A percentile compares a stretch with the other conserved stretches of the same genome.
Conservation (phyloP, 2,888 invertebrate genomes). For the Drosophila borealis region DNA sequence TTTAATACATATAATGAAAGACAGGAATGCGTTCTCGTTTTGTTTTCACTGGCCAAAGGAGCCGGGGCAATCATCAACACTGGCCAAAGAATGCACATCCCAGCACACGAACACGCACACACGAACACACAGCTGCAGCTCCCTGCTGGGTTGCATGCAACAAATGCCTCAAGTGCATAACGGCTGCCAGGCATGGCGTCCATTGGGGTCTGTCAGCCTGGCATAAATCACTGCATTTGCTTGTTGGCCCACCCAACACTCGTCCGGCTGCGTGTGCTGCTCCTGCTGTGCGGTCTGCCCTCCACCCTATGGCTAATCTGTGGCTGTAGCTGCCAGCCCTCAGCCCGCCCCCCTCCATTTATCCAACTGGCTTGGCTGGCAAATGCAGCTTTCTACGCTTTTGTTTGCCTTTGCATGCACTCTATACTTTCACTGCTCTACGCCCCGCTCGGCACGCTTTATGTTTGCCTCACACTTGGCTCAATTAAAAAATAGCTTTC, state of each 20-base stretch:
- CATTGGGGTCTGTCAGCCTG: slow-evolving; percentile 37
- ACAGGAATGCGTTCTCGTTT: slow-evolving; percentile 46
- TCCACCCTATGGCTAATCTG: slow-evolving; percentile 53
- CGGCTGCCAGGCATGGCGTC: slow-evolving; percentile 47
- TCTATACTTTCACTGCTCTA: slow-evolving; percentile 7
- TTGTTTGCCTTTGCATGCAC: slow-evolving; percentile 49
- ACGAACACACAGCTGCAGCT: slow-evolving; percentile 1
- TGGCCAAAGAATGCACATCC: slow-evolving; percentile 65
- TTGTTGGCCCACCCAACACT: slow-evolving; percentile 36
- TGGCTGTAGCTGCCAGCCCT: slow-evolving; percentile 15
- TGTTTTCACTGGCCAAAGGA: slow-evolving; percentile 33
- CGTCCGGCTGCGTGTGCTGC: slow-evolving; percentile 7
- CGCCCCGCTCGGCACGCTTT: not conserved
- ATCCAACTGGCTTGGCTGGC: slow-evolving; percentile 43
- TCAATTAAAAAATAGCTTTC: slow-evolving; percentile 73
- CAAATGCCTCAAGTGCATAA: slow-evolving; percentile 78
- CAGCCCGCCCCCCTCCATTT: not conserved
- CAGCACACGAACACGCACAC: slow-evolving; percentile 34
- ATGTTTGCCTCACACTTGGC: slow-evolving; percentile 41
- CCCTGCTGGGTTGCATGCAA: slow-evolving; percentile 60
- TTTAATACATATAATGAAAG: slow-evolving; percentile 57
- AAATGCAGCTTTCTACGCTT: slow-evolving; percentile 63
- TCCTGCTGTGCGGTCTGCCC: not conserved
- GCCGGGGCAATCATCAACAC: slow-evolving; percentile 50
- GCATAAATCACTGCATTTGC: slow-evolving; percentile 76